phyloP scores from a whole-genome alignment of 2,888 invertebrate species.

The Platynereis dumerilii region DNA sequence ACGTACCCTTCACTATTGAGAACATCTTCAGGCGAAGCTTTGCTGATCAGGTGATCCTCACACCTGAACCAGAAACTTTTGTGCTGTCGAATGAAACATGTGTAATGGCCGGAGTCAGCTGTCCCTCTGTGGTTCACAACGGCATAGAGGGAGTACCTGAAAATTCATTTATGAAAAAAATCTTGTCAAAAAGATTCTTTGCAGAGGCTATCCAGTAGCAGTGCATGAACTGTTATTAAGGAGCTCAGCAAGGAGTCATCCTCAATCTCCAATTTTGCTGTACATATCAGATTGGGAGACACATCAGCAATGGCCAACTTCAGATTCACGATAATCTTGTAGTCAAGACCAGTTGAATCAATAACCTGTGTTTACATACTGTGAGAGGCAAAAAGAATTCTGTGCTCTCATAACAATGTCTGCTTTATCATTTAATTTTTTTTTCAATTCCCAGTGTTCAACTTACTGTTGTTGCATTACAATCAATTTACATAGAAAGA shows the following conservation, averaged over 20 bases:
- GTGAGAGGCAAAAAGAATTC: too few relatives aligned
- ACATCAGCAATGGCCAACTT: too few relatives aligned
- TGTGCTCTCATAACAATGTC: too few relatives aligned
- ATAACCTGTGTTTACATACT: too few relatives aligned
- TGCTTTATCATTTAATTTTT: too few relatives aligned
- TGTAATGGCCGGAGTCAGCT: conserved; percentile 93
- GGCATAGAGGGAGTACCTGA: conserved; percentile 89
- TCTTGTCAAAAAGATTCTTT: too few relatives aligned
- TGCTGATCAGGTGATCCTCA: conserved; percentile 92
- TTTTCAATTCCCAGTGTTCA: too few relatives aligned
- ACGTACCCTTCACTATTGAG: conserved; percentile 91
- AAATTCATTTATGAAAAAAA: conserved; percentile 15
- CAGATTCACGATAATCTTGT: too few relatives aligned
- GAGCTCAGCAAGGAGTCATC: neutral
- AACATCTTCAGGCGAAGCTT: conserved; percentile 87
- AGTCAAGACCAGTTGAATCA: too few relatives aligned
- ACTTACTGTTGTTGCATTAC: too few relatives aligned
- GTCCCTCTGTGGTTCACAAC: conserved; percentile 96
- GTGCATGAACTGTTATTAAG: neutral
- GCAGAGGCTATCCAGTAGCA: neutral
- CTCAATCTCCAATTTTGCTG: neutral
- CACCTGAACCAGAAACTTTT: conserved; percentile 78
- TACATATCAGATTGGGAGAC: too few relatives aligned
- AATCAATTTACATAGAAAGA: too few relatives aligned
- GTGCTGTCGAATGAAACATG: conserved; percentile 93